These are phyloP conservation scores for Rhegmatorhina hoffmannsi DNA, from an alignment of 2,113 vertebrate species.

Conservation along the genomic window DNA sequence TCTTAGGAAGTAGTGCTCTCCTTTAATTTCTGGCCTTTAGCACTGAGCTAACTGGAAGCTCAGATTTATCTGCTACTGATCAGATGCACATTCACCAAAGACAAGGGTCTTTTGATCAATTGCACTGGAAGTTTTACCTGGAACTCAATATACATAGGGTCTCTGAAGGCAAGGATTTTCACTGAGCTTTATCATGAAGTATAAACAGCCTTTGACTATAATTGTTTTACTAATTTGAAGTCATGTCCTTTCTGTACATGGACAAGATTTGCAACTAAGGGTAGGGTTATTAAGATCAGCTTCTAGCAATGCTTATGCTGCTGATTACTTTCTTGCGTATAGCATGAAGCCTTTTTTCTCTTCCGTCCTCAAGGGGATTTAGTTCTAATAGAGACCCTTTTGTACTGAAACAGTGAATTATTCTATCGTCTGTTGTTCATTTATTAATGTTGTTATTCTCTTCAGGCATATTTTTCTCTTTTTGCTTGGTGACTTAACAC, in stretches of 20 bases:
- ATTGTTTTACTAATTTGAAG: conserved; percentile 13
- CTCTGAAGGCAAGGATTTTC: not conserved
- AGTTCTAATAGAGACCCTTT: not conserved
- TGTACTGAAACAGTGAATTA: conserved; percentile 3
- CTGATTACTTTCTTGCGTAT: not conserved
- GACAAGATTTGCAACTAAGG: not conserved
- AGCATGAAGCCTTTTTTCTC: not conserved
- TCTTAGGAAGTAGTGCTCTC: not conserved
- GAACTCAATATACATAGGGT: not conserved
- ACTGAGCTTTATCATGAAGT: not conserved
- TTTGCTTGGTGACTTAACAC: not conserved
- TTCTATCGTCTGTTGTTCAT: not conserved
- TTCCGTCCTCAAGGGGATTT: not conserved
- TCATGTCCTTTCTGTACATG: not conserved
- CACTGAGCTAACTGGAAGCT: not conserved
- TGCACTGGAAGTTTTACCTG: not conserved
- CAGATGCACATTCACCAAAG: not conserved
- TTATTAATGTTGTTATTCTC: conserved; percentile 13
- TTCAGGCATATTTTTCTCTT: not conserved
- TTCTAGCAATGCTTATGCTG: not conserved
- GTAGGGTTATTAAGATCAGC: not conserved
- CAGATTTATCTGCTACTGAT: not conserved
- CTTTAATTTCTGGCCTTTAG: not conserved
- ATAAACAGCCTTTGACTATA: not conserved
- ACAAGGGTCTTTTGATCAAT: not conserved